Evolutionary conservation across 2,888 invertebrate species (phyloP).

Genomic region (Xestia xanthographa): DNA sequence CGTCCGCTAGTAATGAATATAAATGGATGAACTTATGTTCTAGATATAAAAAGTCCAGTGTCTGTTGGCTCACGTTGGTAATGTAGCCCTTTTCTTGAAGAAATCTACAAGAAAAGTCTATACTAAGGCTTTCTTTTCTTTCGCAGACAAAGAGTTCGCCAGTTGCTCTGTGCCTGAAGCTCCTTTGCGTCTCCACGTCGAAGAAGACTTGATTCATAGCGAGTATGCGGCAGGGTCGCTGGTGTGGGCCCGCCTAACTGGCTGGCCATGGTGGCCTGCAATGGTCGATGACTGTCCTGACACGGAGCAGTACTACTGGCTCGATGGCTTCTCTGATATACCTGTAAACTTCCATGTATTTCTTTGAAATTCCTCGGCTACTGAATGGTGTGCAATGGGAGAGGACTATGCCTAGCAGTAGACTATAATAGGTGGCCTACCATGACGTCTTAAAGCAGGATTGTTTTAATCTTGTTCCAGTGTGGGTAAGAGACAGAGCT

Average conservation of each 20-base stretch:
- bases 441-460: no score
- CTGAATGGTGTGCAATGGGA: not conserved
- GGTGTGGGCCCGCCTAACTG: slow-evolving; percentile 91
- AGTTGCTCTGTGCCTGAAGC: slow-evolving; percentile 89
- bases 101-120: not conserved
- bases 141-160: slow-evolving; percentile 84
- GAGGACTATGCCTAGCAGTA: not conserved
- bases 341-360: slow-evolving; percentile 79
- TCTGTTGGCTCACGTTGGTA: not conserved
- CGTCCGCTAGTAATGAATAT: no score
- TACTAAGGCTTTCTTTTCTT: not conserved
- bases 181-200: slow-evolving; percentile 82
- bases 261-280: slow-evolving; percentile 94
- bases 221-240: slow-evolving; percentile 92
- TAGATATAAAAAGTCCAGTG: not conserved
- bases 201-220: slow-evolving; percentile 90
- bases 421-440: not conserved
- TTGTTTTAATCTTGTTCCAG: no score
- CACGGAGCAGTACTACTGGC: slow-evolving; percentile 90
- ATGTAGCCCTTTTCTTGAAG: not conserved
- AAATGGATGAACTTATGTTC: not conserved
- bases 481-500: no score
- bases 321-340: slow-evolving; percentile 88
- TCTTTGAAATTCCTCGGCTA: not conserved
- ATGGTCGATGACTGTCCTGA: slow-evolving; percentile 93